Conservation (phyloP, 2,797 vertebrate species). For the Psittacula derbiana region DNA sequence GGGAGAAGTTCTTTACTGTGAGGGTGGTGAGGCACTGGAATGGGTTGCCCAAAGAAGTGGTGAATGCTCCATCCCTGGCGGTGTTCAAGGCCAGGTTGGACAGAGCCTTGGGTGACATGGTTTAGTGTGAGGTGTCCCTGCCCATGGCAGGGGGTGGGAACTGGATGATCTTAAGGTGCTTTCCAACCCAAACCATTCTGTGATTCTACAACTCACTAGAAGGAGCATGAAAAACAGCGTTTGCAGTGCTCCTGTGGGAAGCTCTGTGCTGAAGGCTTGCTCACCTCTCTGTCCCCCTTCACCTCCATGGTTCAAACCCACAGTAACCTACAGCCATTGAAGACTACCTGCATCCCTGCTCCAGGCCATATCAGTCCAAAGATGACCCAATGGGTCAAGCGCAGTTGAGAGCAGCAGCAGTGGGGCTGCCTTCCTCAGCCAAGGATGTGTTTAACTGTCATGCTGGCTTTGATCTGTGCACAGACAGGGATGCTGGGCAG, state of each 20-base stretch:
- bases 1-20: too few relatives aligned
- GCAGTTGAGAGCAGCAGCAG: background rate
- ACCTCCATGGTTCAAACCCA: background rate
- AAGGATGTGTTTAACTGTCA: background rate
- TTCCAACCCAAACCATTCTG: too few relatives aligned
- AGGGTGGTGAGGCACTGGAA: too few relatives aligned
- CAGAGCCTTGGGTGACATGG: background rate
- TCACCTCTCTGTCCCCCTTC: background rate
- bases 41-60: too few relatives aligned
- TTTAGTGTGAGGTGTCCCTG: background rate
- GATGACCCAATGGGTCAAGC: accelerated
- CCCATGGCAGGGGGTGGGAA: too few relatives aligned
- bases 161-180: too few relatives aligned
- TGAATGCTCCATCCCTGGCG: too few relatives aligned
- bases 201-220: background rate
- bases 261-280: background rate
- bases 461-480: background rate
- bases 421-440: background rate
- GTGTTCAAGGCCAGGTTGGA: background rate
- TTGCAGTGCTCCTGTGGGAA: background rate
- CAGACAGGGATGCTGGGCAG: background rate
- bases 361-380: background rate
- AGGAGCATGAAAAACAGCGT: background rate
- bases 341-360: background rate
- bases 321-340: background rate